phyloP scores from a whole-genome alignment of 2,113 vertebrate species.

The Platanista minor region DNA sequence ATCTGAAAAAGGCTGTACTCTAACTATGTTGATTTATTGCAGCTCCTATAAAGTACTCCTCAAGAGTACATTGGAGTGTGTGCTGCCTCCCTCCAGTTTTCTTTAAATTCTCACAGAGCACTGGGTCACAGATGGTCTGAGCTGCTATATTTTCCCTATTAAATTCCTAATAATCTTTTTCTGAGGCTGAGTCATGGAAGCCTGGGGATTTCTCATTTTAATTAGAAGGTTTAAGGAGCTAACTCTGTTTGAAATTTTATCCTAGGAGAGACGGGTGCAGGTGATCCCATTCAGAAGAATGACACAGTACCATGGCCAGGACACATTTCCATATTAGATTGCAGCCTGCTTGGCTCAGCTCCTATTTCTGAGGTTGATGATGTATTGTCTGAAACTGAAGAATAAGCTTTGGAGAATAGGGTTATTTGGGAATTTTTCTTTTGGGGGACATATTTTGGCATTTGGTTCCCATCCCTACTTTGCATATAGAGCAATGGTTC shows the following conservation, averaged over 20 bases:
- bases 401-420: constrained; percentile 72
- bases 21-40: constrained; percentile 91
- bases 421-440: constrained; percentile 72
- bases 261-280: constrained; percentile 91
- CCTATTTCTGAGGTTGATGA: constrained; percentile 83
- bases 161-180: constrained; percentile 99
- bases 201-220: constrained; percentile 99
- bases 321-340: constrained; percentile 97
- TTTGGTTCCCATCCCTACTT: constrained; percentile 41
- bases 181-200: constrained; percentile 92
- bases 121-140: constrained; percentile 98
- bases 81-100: constrained; percentile 87
- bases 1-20: constrained; percentile 92
- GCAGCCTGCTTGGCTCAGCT: constrained; percentile 89
- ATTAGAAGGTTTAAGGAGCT: constrained; percentile 99
- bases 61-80: constrained; percentile 83
- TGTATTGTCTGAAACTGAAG: constrained; percentile 74
- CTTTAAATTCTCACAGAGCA: constrained; percentile 93
- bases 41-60: constrained; percentile 86
- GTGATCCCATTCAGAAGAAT: constrained; percentile 89
- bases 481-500: constrained; percentile 46
- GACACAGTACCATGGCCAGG: constrained; percentile 90
- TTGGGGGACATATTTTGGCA: constrained; percentile 62
- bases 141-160: constrained; percentile 98
- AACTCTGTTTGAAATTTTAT: constrained; percentile 94